Conservation (phyloP, 2,797 vertebrate species). For the Pseudochirops corinnae region DNA sequence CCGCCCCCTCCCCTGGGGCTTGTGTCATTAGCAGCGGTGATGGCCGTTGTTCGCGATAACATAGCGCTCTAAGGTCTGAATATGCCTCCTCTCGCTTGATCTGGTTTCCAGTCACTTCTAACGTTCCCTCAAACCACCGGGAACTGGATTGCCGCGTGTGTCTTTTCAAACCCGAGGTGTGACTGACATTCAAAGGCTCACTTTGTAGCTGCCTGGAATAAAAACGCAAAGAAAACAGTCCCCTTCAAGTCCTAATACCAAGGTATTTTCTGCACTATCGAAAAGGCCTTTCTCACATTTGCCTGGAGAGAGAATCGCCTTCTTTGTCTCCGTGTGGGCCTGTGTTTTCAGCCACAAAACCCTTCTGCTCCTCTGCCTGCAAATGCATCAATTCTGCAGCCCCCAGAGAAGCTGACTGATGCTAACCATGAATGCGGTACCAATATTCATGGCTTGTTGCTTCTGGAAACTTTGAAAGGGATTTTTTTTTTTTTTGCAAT, state of each 20-base stretch:
- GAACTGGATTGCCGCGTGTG: neutral
- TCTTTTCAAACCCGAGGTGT: neutral
- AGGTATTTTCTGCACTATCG: neutral
- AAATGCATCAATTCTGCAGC: conserved; percentile 34
- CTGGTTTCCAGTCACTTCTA: neutral
- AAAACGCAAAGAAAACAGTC: neutral
- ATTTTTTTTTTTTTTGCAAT: conserved; percentile 53
- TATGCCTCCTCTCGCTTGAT: neutral
- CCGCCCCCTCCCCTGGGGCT: neutral
- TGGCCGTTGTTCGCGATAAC: too few relatives aligned
- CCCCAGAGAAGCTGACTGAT: conserved; percentile 54
- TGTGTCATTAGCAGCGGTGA: neutral
- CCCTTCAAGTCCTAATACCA: neutral
- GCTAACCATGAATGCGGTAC: conserved; percentile 23
- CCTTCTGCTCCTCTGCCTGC: conserved; percentile 1
- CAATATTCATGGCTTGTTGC: conserved; percentile 72
- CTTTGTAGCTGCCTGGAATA: neutral
- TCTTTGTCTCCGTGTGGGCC: conserved; percentile 19
- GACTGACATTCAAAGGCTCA: neutral
- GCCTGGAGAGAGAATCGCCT: conserved; percentile 30
- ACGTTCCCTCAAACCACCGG: neutral
- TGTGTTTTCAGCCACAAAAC: conserved; percentile 20
- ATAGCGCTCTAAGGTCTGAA: neutral
- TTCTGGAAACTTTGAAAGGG: conserved; percentile 39
- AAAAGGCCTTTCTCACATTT: conserved; percentile 1